A percentile compares a stretch with the other conserved stretches of the same genome.
phyloP scores from a whole-genome alignment of 2,797 vertebrate species.

The Halcyon badia region DNA sequence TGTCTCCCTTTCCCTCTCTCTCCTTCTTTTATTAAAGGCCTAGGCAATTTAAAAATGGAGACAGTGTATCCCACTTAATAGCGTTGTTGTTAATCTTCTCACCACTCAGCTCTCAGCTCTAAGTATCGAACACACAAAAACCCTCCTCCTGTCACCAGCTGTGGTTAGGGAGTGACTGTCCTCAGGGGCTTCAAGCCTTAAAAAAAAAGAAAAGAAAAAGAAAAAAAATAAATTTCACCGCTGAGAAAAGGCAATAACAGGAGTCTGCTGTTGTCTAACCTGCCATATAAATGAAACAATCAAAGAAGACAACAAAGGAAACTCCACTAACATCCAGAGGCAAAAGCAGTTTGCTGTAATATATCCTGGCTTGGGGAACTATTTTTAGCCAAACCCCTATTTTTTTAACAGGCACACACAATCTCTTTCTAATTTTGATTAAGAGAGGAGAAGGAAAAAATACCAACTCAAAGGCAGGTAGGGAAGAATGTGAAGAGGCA shows the following conservation, averaged over 20 bases:
- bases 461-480: background rate
- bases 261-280: conserved; percentile 84
- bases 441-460: background rate
- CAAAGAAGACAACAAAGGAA: conserved; percentile 85
- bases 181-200: conserved; percentile 75
- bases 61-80: conserved; percentile 73
- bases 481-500: background rate
- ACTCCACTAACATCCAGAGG: conserved; percentile 81
- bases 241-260: conserved; percentile 85
- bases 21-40: conserved; percentile 74
- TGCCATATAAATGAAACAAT: conserved; percentile 87
- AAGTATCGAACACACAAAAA: conserved; percentile 55
- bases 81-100: conserved; percentile 79
- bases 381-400: conserved; percentile 79
- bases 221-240: conserved; percentile 66
- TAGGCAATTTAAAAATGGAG: conserved; percentile 77
- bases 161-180: conserved; percentile 79
- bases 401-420: conserved; percentile 30
- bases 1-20: conserved; percentile 3
- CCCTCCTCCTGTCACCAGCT: conserved; percentile 80
- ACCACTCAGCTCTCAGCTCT: conserved; percentile 77
- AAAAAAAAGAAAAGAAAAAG: background rate
- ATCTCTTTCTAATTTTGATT: conserved; percentile 78
- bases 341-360: conserved; percentile 81
- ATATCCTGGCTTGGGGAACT: conserved; percentile 79